Base-by-base conservation (phyloP, 2,113 vertebrate species). In the Nettapus auritus region DNA sequence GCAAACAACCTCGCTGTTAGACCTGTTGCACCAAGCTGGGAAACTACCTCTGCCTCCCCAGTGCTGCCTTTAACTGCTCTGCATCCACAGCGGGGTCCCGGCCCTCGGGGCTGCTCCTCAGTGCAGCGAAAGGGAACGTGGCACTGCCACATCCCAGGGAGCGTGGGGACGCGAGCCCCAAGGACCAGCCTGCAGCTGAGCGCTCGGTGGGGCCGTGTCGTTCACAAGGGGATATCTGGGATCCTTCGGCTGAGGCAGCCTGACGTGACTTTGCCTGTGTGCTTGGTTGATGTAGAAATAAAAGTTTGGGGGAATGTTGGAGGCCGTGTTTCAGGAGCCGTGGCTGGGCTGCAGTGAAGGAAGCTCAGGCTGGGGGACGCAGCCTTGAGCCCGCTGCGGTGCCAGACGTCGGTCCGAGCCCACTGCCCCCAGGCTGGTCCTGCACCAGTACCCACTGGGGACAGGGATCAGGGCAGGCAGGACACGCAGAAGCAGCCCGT, bases 401-500 rank as follows among this genome's bases (percentile, higher is more conserved):
- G 57, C 56, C 29, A 16, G 50, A 5, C 0, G 0, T 3, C 12
- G 4, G 19, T n/a, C 48, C 20, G 14, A 18, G 11, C 38, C 38
- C 23, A 6, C 62, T 40, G 63, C 28, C 16, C 38, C 9, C 2
- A 20, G 31, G 63, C 62, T 6, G 31, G 1, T 38, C 36, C 64
- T 2, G 0, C 22, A 8, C 16, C 0, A 0, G 0, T 25, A 19
- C 26, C 23, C 64, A 10, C 14, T 52, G 50, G 50, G 50, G 50
- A 52, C 50, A 52, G 23, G 50, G 23, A 52, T 52, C 0, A 1
- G 34, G 1, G 7, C 63, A 57, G 3, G 2, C 19, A 25, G 46
- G 9, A 7, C 0, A 0, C 29, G 2, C 0, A 1, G n/a, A 76
- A 71, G 15, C 4, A 26, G 36, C 36, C 26, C 0, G 0, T 52